Percentiles rank a stretch among this genome's conserved stretches.
phyloP scores from a whole-genome alignment of 1,140 invertebrate species.

The Rhyacophila brunnea region DNA sequence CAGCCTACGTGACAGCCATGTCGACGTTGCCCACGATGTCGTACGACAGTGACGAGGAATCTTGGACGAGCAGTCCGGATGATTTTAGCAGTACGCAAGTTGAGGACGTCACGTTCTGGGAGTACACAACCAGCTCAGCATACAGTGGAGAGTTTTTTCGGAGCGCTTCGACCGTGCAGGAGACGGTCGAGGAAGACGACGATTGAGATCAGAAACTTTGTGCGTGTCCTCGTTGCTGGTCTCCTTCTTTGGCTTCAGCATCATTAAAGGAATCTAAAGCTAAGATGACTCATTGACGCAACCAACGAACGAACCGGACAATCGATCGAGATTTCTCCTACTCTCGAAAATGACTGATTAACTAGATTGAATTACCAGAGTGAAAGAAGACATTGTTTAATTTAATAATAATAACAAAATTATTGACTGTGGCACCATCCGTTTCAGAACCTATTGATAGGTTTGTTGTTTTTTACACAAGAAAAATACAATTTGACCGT shows the following conservation, averaged over 20 bases:
- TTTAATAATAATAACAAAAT: too few relatives aligned
- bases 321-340: conserved; percentile 19
- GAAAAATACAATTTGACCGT: too few relatives aligned
- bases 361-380: neutral
- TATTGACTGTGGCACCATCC: too few relatives aligned
- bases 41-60: conserved; percentile 22
- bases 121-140: conserved; percentile 22
- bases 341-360: conserved; percentile 33
- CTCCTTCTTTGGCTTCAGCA: conserved; percentile 24
- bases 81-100: conserved; percentile 20
- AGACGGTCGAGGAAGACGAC: conserved; percentile 45
- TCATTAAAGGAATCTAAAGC: conserved; percentile 9
- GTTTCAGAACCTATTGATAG: too few relatives aligned
- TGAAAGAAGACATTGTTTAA: too few relatives aligned
- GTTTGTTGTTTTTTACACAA: too few relatives aligned
- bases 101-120: conserved; percentile 27
- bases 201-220: conserved; percentile 11
- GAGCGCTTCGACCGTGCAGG: conserved; percentile 48
- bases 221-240: conserved; percentile 20
- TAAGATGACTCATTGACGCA: neutral
- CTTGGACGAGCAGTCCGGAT: conserved; percentile 20
- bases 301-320: conserved; percentile 22
- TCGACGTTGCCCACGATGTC: neutral
- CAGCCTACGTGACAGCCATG: neutral
- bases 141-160: conserved; percentile 50